Evolutionary conservation across 2,797 vertebrate genomes (phyloP), one percentile per base, ranked within the genome.

Genomic region (Dallia pectoralis): DNA sequence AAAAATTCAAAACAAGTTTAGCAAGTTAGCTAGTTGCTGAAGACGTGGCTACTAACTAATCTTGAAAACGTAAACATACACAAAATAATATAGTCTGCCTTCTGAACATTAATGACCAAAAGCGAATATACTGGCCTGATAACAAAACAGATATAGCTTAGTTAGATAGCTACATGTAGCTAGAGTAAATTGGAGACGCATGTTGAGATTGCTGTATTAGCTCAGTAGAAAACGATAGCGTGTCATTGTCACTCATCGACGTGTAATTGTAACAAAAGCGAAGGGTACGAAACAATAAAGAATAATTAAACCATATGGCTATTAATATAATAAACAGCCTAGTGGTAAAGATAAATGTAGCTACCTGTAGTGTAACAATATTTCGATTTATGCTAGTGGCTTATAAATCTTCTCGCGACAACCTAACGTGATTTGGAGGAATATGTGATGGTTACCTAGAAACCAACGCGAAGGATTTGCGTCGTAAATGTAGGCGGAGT

Each of bases 391-490:
- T 5, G 29, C 29, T 29, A 63, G 16, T 63, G 30, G 61, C 61
- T 32, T 63, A 15, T 18, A 30, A 44, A 15, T 15, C 15, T 59
- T 71, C 87, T 91, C 91, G 90, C 89, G 90, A 92, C 74, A 88
- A 12, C 15, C 65, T 0, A 66, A 7, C 71, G 77, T 74, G 74
- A 14, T 27, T 59, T 59, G 53, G 22, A 11, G 63, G 0, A 40
- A 56, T 80, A 91, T 86, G 88, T 91, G 88, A 91, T 80, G 79
- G 91, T 92, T 91, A 87, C 90, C 82, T 80, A 89, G 91, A 89
- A 16, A 87, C 87, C 40, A 44, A 44, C 40, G 8, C 14, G 11
- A 3, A 36, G 33, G 3, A 40, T 40, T 5, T 5, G 9, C 1
- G 2, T 6, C 36, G 9, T 40, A 2, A 40, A 40, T 1, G 7